These are phyloP conservation scores for Mormyrus iriodes DNA, from an alignment of 2,113 vertebrate species.

Conservation along the genomic window DNA sequence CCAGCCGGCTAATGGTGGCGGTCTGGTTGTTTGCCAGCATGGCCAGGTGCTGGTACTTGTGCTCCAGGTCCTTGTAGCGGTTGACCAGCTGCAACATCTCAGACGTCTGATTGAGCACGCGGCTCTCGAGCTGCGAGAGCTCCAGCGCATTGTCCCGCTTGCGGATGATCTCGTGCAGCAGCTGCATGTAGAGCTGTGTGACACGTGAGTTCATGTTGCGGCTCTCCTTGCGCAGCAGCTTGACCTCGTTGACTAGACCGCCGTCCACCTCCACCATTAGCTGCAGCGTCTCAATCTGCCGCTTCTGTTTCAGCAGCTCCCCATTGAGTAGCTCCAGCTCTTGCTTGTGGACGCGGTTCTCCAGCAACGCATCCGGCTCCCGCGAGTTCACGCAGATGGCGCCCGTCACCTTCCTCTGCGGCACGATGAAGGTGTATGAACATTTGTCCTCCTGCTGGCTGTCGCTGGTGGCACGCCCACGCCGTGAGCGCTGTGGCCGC, in stretches of 20 bases:
- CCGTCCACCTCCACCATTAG: constrained; percentile 95
- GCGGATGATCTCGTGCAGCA: constrained; percentile 94
- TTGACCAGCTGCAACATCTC: constrained; percentile 88
- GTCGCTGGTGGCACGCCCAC: constrained; percentile 66
- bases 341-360: constrained; percentile 87
- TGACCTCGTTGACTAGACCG: constrained; percentile 94
- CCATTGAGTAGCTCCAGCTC: constrained; percentile 86
- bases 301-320: constrained; percentile 95
- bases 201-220: constrained; percentile 98
- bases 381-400: constrained; percentile 97
- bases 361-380: constrained; percentile 79
- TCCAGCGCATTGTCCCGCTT: constrained; percentile 93
- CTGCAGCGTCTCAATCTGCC: constrained; percentile 92
- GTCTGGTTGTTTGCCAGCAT: constrained; percentile 90
- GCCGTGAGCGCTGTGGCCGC: constrained; percentile 49
- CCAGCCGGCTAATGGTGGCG: constrained; percentile 73
- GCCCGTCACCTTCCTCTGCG: constrained; percentile 91
- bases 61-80: constrained; percentile 92
- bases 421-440: constrained; percentile 96
- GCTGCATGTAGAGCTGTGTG: constrained; percentile 97
- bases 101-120: constrained; percentile 91
- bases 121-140: constrained; percentile 90
- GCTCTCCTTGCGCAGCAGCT: constrained; percentile 92
- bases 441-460: constrained; percentile 78
- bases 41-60: constrained; percentile 91